Conservation (phyloP, 2,797 vertebrate genomes). For the Sparidentex hasta region DNA sequence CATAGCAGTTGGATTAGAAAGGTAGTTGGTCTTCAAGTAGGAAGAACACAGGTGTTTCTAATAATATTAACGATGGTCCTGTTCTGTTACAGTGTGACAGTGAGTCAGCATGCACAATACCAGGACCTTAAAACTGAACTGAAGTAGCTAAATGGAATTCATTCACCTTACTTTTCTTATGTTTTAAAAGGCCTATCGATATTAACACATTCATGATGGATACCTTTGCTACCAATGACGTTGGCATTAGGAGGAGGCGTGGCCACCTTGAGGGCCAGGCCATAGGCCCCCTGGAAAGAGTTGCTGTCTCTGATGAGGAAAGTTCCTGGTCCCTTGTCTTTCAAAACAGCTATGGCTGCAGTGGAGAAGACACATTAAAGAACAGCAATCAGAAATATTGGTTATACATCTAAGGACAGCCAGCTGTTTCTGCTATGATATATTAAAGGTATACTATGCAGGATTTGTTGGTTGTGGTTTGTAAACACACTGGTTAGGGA, state of each 20-base stretch:
- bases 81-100: not conserved
- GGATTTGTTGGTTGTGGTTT: too few species aligned
- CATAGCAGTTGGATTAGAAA: not conserved
- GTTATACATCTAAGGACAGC: not conserved
- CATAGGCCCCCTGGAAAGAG: conserved; percentile 95
- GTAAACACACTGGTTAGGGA: too few species aligned
- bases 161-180: not conserved
- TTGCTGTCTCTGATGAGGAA: conserved; percentile 96
- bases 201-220: not conserved
- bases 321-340: conserved; percentile 90
- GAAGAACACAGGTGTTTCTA: not conserved
- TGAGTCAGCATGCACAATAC: not conserved
- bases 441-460: not conserved
- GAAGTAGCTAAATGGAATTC: not conserved
- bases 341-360: conserved; percentile 91
- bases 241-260: conserved; percentile 88
- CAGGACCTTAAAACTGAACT: not conserved
- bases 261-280: conserved; percentile 93
- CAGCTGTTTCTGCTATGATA: not conserved
- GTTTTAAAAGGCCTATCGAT: not conserved
- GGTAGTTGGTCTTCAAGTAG: too few species aligned
- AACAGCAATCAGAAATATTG: too few species aligned
- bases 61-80: not conserved
- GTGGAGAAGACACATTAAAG: conserved; percentile 25
- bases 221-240: conserved; percentile 89